These are phyloP conservation scores for Leptopterna dolabrata DNA, from an alignment of 2,888 invertebrate genomes.

Conservation along the genomic window DNA sequence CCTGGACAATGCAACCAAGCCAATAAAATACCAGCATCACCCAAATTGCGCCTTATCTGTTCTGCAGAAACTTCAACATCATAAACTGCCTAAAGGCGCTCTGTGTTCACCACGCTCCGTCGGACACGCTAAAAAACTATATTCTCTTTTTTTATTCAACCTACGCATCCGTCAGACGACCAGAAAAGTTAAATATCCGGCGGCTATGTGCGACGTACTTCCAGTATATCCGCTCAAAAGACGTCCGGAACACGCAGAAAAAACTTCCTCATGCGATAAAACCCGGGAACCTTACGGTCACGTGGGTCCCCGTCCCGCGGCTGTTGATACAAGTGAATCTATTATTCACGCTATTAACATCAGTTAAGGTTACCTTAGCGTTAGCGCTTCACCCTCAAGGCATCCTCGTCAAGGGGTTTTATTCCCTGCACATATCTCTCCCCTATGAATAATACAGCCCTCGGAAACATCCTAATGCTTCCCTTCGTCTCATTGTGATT, in stretches of 20 bases:
- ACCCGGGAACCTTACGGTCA: conserved; percentile 18
- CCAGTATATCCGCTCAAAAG: background rate
- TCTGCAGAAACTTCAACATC: too few species aligned
- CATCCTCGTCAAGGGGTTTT: background rate
- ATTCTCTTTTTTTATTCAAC: background rate
- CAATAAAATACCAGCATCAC: too few species aligned
- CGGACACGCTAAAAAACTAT: background rate
- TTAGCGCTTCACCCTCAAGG: conserved; percentile 27
- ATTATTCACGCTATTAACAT: conserved; percentile 47
- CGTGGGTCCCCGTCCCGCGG: conserved; percentile 19
- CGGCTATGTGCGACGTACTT: background rate
- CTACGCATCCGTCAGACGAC: background rate
- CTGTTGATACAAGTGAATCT: conserved; percentile 47
- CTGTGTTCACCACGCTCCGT: background rate
- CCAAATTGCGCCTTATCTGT: too few species aligned
- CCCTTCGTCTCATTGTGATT: conserved; percentile 45
- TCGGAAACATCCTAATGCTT: conserved; percentile 25
- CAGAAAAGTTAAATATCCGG: background rate
- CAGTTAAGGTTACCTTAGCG: conserved; percentile 41
- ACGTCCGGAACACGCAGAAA: background rate
- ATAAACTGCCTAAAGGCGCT: background rate
- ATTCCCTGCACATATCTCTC: background rate
- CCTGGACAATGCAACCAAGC: too few species aligned
- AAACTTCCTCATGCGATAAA: conserved; percentile 31
- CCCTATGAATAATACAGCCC: conserved; percentile 46